Evolutionary conservation across 2,797 vertebrate genomes (phyloP).

Genomic region (Lithobates sylvaticus): DNA sequence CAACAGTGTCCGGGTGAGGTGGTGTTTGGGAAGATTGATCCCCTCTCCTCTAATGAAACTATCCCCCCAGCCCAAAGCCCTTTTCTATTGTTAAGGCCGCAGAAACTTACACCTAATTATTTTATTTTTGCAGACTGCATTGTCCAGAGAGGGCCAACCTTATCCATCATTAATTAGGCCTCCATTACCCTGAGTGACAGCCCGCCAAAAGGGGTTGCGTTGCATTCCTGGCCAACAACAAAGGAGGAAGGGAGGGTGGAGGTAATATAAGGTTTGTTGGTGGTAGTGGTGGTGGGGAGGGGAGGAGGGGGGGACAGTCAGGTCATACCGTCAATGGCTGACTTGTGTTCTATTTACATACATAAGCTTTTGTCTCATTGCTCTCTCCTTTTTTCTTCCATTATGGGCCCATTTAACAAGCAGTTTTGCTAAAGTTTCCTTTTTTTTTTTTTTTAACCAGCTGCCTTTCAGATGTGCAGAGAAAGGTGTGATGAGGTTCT

Average conservation of each 20-base stretch:
- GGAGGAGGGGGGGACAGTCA: conserved; percentile 12
- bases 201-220: conserved; percentile 69
- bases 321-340: conserved; percentile 1
- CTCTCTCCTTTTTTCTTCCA: not conserved
- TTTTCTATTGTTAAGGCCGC: not conserved
- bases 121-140: conserved; percentile 50
- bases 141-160: conserved; percentile 60
- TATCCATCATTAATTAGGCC: conserved; percentile 68
- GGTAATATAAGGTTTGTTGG: conserved; percentile 22
- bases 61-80: not conserved
- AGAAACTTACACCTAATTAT: conserved; percentile 4
- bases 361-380: not conserved
- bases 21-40: conserved; percentile 1
- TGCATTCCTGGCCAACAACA: conserved; percentile 60
- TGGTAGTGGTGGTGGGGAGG: conserved; percentile 61
- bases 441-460: not conserved
- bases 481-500: not conserved
- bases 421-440: not conserved
- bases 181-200: conserved; percentile 67
- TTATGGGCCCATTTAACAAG: not conserved
- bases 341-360: conserved; percentile 17
- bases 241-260: conserved; percentile 63
- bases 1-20: not conserved
- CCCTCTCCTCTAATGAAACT: conserved; percentile 4
- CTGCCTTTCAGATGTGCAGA: not conserved